A percentile compares a stretch with the other conserved stretches of the same genome.
These are phyloP conservation scores for Tetragonula carbonaria DNA, from an alignment of 2,888 invertebrate species.

Conservation along the genomic window DNA sequence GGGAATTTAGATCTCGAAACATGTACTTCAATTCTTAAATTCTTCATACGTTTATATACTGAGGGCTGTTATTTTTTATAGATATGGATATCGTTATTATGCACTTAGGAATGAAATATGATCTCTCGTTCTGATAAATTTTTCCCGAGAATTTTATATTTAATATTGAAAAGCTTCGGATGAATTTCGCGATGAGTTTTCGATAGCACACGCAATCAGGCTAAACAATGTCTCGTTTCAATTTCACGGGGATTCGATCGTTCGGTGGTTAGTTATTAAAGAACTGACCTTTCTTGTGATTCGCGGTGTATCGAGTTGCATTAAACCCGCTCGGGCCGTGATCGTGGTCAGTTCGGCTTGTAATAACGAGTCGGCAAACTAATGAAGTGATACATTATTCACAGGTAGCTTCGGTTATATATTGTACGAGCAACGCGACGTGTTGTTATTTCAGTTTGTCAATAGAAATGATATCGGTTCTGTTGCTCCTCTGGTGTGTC, in stretches of 20 bases:
- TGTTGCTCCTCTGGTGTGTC: constrained; percentile 64
- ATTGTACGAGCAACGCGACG: constrained; percentile 20
- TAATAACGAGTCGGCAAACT: constrained; percentile 64
- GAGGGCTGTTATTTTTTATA: background rate
- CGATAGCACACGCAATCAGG: constrained; percentile 40
- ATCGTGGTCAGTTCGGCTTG: constrained; percentile 46
- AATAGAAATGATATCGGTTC: constrained; percentile 59
- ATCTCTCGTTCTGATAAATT: too few species aligned
- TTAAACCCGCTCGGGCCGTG: constrained; percentile 38
- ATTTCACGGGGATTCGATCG: constrained; percentile 73
- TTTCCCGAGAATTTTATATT: background rate
- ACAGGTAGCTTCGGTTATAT: constrained; percentile 67
- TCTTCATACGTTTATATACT: background rate
- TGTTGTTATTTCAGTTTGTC: constrained; percentile 35
- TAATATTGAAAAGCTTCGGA: background rate
- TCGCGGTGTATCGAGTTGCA: constrained; percentile 56
- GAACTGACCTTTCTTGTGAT: constrained; percentile 71
- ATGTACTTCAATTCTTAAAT: background rate
- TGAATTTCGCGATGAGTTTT: constrained; percentile 20
- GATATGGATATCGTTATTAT: background rate
- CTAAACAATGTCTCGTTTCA: constrained; percentile 54
- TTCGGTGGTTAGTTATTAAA: constrained; percentile 71
- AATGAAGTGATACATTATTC: constrained; percentile 75
- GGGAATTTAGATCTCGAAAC: too few species aligned
- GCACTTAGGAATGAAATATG: background rate